Evolutionary conservation across 2,113 vertebrate genomes (phyloP), one percentile per base, ranked within the genome.

Genomic region (Equus przewalskii): DNA sequence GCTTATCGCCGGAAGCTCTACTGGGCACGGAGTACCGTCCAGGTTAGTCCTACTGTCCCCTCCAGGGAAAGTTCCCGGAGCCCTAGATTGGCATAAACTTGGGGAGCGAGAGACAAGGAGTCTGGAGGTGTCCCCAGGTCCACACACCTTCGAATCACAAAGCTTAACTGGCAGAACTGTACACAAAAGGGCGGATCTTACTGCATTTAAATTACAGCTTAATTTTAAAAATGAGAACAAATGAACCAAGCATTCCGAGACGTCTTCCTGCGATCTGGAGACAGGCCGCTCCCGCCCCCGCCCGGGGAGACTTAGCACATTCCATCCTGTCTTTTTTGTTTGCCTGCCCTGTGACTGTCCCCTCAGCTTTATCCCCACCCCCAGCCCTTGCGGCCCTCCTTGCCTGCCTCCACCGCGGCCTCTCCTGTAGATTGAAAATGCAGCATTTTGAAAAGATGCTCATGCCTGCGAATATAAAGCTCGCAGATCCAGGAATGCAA

Each of bases 1-100:
- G 22, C 67, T 44, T 0, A 0, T 2, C 21, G 60, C 58, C 22
- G 2, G 6, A 33, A 0, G 36, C 49, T 10, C 69, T 28, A 18
- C 22, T 5, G 75, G 44, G 41, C n/a, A 7, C 3, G 3, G 44
- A n/a, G 83, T 1, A 18, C 5, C 16, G 24, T 4, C 24, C 21
- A 1, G 21, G 1, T 33, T 13, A 16, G 30, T 15, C 26, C 30
- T 26, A 5, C 15, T 33, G 12, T n/a, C 26, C 13, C 79, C 79
- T 28, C 79, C 41, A 15, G 18, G 4, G n/a, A 44, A n/a, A 62
- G 36, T 30, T 30, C 58, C 70, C 2, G 12, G 36, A 41, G 46
- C 13, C 56, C 51, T 3, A 30, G 10, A 13, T 0, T 28, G 56
- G 56, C 6, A 12, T 30, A 33, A 26, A 33, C 16, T 3, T 12